A percentile compares a stretch with the other conserved stretches of the same genome.
These are phyloP conservation scores for Melanostoma mellinum DNA, from an alignment of 2,888 invertebrate species.

Conservation along the genomic window DNA sequence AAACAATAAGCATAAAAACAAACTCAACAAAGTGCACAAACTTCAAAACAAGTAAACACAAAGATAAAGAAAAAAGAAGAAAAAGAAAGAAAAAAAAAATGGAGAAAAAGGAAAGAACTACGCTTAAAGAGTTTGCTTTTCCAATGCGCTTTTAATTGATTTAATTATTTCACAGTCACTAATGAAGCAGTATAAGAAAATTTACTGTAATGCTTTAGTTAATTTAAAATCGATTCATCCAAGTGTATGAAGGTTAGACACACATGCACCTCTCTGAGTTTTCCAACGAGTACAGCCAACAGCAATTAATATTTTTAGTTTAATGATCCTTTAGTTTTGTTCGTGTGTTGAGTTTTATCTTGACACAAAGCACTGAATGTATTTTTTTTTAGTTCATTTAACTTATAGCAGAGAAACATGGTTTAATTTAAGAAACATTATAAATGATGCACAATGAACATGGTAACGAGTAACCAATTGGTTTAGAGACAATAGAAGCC, in stretches of 20 bases:
- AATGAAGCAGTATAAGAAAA: conserved; percentile 51
- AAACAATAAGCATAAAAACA: conserved; percentile 17
- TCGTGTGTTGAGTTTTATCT: conserved; percentile 2
- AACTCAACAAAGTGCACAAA: conserved; percentile 56
- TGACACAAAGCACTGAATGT: not conserved
- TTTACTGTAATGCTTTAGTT: conserved; percentile 25
- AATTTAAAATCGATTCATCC: conserved; percentile 27
- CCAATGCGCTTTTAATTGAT: conserved; percentile 5
- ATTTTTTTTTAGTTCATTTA: conserved; percentile 23
- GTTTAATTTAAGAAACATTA: conserved; percentile 7
- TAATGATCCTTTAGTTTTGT: conserved; percentile 42
- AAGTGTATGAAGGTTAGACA: conserved; percentile 31
- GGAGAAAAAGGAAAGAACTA: no score
- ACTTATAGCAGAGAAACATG: conserved; percentile 27
- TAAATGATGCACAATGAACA: conserved; percentile 42
- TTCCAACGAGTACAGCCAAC: conserved; percentile 46
- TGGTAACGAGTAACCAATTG: conserved; percentile 36
- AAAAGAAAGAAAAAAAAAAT: no score
- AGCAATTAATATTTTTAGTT: conserved; percentile 24
- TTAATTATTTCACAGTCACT: conserved; percentile 21
- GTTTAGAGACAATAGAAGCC: conserved; percentile 37
- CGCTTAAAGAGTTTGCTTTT: conserved; percentile 15
- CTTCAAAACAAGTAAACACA: conserved; percentile 40
- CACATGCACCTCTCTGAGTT: conserved; percentile 50
- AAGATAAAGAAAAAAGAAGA: not conserved